Conservation (phyloP, 2,113 vertebrate genomes). For the Bos taurus region ARS-UCD2.0 NC_037339.1:14256501-14257000, state of each 20-base stretch:
- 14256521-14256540: background rate
- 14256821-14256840: background rate
- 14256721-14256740: background rate
- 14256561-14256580: background rate
- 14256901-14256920: background rate
- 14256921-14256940: background rate
- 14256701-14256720: background rate
- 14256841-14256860: background rate
- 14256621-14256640: background rate
- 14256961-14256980: background rate
- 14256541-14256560: background rate
- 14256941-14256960: background rate
- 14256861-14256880: background rate
- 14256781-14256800: background rate
- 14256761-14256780: background rate
- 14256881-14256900: background rate
- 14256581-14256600: background rate
- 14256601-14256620: background rate
- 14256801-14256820: background rate
- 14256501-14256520: background rate
- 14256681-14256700: background rate
- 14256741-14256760: background rate
- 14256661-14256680: background rate
- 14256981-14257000: background rate
- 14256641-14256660: background rate